phyloP scores from a whole-genome alignment of 2,113 vertebrate genomes.

The Peromyscus californicus region DNA sequence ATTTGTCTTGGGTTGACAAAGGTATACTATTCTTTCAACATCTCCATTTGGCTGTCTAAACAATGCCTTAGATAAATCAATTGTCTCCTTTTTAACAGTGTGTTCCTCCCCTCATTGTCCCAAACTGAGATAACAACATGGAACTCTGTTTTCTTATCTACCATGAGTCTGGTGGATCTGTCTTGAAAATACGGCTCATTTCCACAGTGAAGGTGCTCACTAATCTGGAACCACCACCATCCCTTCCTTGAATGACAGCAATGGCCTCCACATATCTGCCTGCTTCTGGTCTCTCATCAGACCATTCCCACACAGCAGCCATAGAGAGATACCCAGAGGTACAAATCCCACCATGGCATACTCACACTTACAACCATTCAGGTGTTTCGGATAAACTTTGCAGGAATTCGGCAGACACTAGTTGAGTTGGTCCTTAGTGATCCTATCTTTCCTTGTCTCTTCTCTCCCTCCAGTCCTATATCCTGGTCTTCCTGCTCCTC shows the following conservation, averaged over 20 bases:
- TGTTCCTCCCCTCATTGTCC: not conserved
- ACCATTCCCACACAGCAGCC: not conserved
- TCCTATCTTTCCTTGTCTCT: not conserved
- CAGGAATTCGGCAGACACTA: not conserved
- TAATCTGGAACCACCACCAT: not conserved
- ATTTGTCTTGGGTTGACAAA: too few relatives aligned
- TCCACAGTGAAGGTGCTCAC: not conserved
- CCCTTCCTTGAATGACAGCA: not conserved
- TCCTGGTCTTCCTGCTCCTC: not conserved
- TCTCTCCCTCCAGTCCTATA: not conserved
- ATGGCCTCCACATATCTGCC: not conserved
- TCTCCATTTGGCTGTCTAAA: not conserved
- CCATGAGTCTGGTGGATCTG: not conserved
- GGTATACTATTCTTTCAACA: not conserved
- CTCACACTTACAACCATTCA: not conserved
- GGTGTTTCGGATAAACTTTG: not conserved
- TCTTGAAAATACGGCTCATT: not conserved
- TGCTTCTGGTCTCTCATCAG: too few relatives aligned
- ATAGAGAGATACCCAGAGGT: not conserved
- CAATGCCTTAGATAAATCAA: not conserved
- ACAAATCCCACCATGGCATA: not conserved
- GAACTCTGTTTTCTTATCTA: not conserved
- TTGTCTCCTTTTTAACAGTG: not conserved
- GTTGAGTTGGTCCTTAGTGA: not conserved
- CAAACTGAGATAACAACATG: not conserved